phyloP scores from a whole-genome alignment of 2,113 vertebrate species.

The Pterophyllum scalare region DNA sequence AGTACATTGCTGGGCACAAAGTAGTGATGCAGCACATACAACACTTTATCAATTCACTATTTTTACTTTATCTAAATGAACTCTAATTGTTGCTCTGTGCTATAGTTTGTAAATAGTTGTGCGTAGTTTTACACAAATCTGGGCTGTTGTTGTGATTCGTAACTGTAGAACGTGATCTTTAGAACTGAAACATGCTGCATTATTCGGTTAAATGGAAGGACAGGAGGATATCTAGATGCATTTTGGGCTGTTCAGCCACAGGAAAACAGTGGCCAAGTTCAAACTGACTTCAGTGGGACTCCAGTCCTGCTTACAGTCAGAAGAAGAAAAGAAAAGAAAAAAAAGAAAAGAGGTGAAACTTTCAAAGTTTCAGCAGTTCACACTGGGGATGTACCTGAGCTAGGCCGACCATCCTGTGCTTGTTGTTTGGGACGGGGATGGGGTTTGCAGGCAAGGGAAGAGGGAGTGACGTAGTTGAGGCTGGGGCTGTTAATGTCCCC shows the following conservation, averaged over 20 bases:
- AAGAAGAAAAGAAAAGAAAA: neutral
- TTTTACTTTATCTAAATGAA: neutral
- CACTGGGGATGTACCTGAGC: conserved; percentile 92
- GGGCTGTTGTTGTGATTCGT: neutral
- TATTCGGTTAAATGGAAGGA: conserved; percentile 1
- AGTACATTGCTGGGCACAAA: neutral
- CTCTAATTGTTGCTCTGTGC: neutral
- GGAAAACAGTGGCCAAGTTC: conserved; percentile 14
- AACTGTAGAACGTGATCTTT: neutral
- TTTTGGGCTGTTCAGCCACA: conserved; percentile 33
- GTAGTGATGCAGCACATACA: neutral
- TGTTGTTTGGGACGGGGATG: conserved; percentile 78
- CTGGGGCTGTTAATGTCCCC: conserved; percentile 92
- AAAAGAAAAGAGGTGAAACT: conserved; percentile 34
- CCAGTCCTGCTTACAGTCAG: conserved; percentile 27
- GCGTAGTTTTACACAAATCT: conserved; percentile 10
- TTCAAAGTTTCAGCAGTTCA: conserved; percentile 76
- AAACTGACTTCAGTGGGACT: conserved; percentile 31
- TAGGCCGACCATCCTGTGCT: conserved; percentile 82
- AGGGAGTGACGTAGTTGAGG: conserved; percentile 88
- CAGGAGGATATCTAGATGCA: conserved; percentile 67
- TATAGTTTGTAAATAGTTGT: conserved; percentile 8
- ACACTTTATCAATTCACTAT: neutral
- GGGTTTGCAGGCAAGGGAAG: conserved; percentile 76
- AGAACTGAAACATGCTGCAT: neutral